phyloP scores from a whole-genome alignment of 2,113 vertebrate species.

The Tapirus terrestris region DNA sequence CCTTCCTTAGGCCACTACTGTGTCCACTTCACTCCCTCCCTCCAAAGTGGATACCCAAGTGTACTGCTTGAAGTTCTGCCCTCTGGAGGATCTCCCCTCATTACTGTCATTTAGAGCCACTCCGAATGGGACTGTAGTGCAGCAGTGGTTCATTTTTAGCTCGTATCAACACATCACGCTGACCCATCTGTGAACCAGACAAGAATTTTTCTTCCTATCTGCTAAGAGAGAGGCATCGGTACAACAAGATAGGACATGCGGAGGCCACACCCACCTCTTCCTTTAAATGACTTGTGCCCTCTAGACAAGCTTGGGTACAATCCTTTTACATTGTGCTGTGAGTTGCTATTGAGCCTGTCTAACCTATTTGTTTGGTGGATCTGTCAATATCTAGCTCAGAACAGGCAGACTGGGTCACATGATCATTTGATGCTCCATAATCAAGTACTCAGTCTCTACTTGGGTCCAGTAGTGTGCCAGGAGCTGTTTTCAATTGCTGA shows the following conservation, averaged over 20 bases:
- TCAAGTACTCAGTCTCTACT: neutral
- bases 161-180: neutral
- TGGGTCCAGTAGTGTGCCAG: neutral
- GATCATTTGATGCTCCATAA: neutral
- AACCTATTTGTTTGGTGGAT: neutral
- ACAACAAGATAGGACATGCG: neutral
- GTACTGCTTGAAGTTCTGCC: neutral
- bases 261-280: neutral
- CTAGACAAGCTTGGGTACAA: neutral
- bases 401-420: neutral
- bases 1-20: neutral
- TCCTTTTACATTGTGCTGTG: neutral
- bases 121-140: neutral
- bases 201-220: neutral
- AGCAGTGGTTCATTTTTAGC: neutral
- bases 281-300: neutral
- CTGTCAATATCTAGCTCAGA: neutral
- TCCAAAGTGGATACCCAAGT: neutral
- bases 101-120: neutral
- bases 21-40: neutral
- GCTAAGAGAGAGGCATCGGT: neutral
- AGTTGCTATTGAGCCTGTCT: neutral
- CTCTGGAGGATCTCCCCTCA: neutral
- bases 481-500: neutral
- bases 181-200: neutral